A percentile compares a stretch with the other conserved stretches of the same genome.
Evolutionary conservation across 1,140 invertebrate genomes (phyloP).

Genomic region (Cotesia vestalis): DNA sequence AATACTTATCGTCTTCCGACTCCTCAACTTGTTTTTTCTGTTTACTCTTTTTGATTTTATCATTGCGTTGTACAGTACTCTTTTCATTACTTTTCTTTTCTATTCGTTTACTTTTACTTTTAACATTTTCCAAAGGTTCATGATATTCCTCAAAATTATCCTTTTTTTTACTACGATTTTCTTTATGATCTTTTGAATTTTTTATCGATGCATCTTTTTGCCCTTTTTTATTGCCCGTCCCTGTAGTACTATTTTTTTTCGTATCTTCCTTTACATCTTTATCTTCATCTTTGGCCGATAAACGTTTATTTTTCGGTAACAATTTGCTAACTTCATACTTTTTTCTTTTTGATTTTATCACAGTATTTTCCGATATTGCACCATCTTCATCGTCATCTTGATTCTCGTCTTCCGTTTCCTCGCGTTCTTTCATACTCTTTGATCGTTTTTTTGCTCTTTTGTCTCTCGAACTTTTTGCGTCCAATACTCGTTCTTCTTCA

Average conservation of each 20-base stretch:
- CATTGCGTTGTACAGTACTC: constrained; percentile 56
- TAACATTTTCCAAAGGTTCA: constrained; percentile 51
- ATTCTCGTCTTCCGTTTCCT: constrained; percentile 23
- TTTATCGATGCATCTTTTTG: constrained; percentile 44
- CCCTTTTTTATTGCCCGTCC: constrained; percentile 49
- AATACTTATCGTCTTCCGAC: constrained; percentile 59
- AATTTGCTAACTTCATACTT: constrained; percentile 57
- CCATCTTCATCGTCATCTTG: constrained; percentile 44
- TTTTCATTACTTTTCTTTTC: constrained; percentile 61
- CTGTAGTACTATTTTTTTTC: constrained; percentile 33
- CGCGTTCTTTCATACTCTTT: constrained; percentile 35
- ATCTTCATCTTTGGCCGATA: constrained; percentile 60
- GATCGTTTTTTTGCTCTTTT: constrained; percentile 41
- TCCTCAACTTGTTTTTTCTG: constrained; percentile 60
- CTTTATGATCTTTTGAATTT: constrained; percentile 46
- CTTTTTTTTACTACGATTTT: constrained; percentile 54
- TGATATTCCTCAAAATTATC: constrained; percentile 61
- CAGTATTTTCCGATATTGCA: constrained; percentile 59
- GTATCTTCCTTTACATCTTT: constrained; percentile 50
- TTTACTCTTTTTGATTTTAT: constrained; percentile 64
- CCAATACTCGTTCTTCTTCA: neutral
- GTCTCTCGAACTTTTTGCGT: constrained; percentile 33
- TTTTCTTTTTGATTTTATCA: constrained; percentile 58
- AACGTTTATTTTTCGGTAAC: constrained; percentile 63
- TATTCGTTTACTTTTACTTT: constrained; percentile 58